Base-by-base conservation (phyloP, 2,113 vertebrate species). In the Psephotus haematonotus region DNA sequence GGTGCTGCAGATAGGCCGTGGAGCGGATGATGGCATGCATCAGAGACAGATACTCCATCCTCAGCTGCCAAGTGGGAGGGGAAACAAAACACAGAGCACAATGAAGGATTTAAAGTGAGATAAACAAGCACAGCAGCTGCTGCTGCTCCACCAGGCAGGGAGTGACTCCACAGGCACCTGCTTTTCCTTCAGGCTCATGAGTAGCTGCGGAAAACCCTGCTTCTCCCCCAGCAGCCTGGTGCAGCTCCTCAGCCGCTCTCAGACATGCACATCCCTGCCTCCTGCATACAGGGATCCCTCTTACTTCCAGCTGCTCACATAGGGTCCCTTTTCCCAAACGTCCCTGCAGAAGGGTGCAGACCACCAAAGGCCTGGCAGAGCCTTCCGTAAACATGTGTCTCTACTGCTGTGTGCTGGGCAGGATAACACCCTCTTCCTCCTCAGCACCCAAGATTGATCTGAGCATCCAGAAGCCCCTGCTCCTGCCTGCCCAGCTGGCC, bases 11-110 rank as follows among this genome's bases (percentile, higher is more conserved):
- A 95, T 99, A 99, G 90, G 99, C 98, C 0, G 99, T 99, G 82
- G 99, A 99, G 97, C 99, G 98, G 76, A 99, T 98, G 94, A 99
- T 98, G 20, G 99, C 98, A 46, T 99, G 99, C 99, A 99, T 99
- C 97, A 99, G 98, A 65, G 99, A 99, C 9, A 99, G 98, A 95
- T 99, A 99, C 97, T 99, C 99, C 99, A 99, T 99, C 86, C 99
- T 98, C 95, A 99, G 97, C 99, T 99, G 97, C 63, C 93, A 92
- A 86, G 90, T n/a, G 89, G 81, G 87, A 84, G 94, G 79, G 65
- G 90, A 93, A 69, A 97, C 67, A 95, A 89, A 89, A 88, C 85
- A 92, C 52, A 86, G 86, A 95, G 65, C 79, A 90, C 72, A 94
- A 57, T 53, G 44, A 46, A 24, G 79, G 65, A 22, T 82, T 22